phyloP scores from a whole-genome alignment of 2,797 vertebrate genomes.

The Tauraco hartlaubi region DNA sequence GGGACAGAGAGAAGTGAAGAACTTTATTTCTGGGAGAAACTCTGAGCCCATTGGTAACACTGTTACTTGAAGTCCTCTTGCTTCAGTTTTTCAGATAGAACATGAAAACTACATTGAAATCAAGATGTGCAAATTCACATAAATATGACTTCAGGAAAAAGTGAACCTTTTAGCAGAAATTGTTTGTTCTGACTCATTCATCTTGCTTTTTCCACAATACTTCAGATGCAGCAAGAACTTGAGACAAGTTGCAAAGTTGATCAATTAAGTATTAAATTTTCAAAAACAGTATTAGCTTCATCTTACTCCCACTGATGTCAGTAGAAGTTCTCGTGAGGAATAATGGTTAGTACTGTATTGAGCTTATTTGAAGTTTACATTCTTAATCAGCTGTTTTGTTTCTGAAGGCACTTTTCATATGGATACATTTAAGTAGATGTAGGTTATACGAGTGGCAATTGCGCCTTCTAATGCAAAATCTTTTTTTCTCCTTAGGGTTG shows the following conservation, averaged over 20 bases:
- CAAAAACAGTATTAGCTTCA: neutral
- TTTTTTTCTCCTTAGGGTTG: neutral
- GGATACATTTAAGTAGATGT: neutral
- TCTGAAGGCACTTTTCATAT: neutral
- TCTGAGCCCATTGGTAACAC: neutral
- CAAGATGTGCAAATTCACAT: neutral
- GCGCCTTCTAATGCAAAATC: neutral
- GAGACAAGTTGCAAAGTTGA: neutral
- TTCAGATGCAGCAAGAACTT: neutral
- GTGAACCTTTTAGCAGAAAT: neutral
- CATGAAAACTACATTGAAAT: neutral
- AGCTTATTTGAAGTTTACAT: neutral
- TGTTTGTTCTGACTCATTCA: neutral
- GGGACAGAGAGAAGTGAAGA: neutral
- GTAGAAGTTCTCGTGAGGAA: neutral
- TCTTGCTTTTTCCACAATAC: neutral
- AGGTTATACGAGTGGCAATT: neutral
- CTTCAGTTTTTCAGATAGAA: neutral
- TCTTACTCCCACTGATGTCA: neutral
- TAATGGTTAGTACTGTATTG: neutral
- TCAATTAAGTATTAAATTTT: conserved; percentile 9
- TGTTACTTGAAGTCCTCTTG: neutral
- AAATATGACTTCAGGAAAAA: neutral
- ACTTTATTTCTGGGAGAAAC: neutral
- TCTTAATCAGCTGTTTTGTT: neutral